These are phyloP conservation scores for Melitaea cinxia DNA, from an alignment of 1,140 invertebrate genomes.

Conservation along the genomic window DNA sequence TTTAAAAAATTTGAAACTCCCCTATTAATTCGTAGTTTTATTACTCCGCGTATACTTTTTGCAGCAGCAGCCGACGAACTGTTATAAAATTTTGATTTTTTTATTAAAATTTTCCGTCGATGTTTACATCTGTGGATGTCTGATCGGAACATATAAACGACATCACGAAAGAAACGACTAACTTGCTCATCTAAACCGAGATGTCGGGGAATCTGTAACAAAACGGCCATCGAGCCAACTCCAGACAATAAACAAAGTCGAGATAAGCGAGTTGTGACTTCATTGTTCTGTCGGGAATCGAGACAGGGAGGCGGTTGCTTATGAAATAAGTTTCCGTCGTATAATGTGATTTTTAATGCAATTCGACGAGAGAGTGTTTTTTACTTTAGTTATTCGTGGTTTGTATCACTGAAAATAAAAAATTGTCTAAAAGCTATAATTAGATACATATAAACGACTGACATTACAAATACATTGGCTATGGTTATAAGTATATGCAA, in stretches of 20 bases:
- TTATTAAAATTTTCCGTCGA: neutral
- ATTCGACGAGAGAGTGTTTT: neutral
- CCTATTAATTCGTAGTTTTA: no score
- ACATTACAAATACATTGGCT: no score
- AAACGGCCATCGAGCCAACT: slow-evolving; percentile 70
- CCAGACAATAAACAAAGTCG: slow-evolving; percentile 75
- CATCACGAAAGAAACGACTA: slow-evolving; percentile 50
- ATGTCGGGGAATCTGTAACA: slow-evolving; percentile 67
- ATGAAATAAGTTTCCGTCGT: slow-evolving; percentile 36
- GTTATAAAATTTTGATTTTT: neutral
- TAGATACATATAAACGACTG: no score
- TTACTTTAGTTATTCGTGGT: neutral
- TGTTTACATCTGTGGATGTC: slow-evolving; percentile 1
- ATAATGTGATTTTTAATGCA: slow-evolving; percentile 36
- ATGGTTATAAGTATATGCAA: no score
- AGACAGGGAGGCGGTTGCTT: slow-evolving; percentile 35
- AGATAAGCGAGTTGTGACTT: slow-evolving; percentile 71
- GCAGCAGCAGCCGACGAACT: no score
- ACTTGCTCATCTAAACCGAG: slow-evolving; percentile 71
- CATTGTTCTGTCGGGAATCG: slow-evolving; percentile 64
- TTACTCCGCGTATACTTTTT: no score
- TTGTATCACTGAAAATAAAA: neutral
- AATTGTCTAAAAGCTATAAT: no score
- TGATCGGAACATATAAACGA: slow-evolving; percentile 38
- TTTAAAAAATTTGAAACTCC: no score